Evolutionary conservation across 2,113 vertebrate species (phyloP).

Genomic region (Crotalus helleri): DNA sequence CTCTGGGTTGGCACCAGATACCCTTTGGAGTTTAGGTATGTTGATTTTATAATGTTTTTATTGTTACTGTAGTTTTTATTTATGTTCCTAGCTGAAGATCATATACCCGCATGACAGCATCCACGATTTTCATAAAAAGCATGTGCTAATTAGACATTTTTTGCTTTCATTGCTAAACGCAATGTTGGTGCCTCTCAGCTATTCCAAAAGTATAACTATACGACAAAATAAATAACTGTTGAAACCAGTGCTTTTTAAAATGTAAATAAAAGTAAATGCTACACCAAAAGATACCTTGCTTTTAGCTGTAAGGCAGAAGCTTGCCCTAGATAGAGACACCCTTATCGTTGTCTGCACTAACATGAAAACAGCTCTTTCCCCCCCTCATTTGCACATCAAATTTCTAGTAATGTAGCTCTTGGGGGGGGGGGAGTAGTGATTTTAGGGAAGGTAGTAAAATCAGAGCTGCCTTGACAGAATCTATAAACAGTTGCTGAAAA

Average conservation of each 20-base stretch:
- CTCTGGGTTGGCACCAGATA: background rate
- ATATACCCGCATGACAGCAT: background rate
- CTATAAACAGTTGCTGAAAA: conserved; percentile 73
- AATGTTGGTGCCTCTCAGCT: rapidly evolving
- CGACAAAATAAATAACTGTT: background rate
- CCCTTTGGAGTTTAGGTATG: background rate
- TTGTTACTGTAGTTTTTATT: background rate
- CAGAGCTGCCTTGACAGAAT: conserved; percentile 68
- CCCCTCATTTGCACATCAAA: conserved; percentile 66
- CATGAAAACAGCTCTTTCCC: conserved; percentile 41
- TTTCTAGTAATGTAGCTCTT: conserved; percentile 54
- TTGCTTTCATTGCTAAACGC: background rate
- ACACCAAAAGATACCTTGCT: background rate
- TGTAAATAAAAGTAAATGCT: conserved; percentile 2
- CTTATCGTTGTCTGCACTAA: conserved; percentile 59
- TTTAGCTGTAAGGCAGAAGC: conserved; percentile 29
- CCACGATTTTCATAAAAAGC: background rate
- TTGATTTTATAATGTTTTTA: background rate
- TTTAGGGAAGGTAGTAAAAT: background rate
- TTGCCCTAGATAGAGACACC: conserved; percentile 29
- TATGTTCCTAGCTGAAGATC: background rate
- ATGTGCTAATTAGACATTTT: background rate
- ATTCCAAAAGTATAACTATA: background rate
- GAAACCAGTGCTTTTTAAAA: background rate
- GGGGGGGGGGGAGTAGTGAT: background rate